Evolutionary conservation across 2,888 invertebrate species (phyloP).

Genomic region (Morpho deidamia): DNA sequence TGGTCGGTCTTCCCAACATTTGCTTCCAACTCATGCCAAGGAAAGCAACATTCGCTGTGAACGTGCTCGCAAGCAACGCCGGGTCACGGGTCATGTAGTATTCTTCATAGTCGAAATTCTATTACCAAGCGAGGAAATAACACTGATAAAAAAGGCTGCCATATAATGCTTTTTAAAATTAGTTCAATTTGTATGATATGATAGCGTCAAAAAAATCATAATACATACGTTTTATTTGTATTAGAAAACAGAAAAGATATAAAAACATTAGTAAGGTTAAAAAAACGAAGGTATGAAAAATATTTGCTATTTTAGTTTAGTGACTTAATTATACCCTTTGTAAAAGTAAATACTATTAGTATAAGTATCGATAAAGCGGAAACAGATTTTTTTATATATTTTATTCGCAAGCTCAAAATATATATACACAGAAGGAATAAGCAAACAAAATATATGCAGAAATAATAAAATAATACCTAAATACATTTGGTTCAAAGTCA

Average conservation of each 20-base stretch:
- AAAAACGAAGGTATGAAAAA: no score
- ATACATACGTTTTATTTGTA: no score
- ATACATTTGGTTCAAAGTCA: slow-evolving; percentile 92
- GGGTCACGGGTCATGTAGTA: slow-evolving; percentile 98
- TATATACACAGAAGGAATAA: slow-evolving; percentile 2
- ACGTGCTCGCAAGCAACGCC: slow-evolving; percentile 95
- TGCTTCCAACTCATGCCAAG: slow-evolving; percentile 98
- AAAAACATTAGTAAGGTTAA: no score
- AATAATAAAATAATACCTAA: slow-evolving; percentile 82
- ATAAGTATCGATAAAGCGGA: no score
- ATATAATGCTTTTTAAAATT: not conserved
- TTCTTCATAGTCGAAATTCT: slow-evolving; percentile 94
- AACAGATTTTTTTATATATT: no score
- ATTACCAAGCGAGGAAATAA: slow-evolving; percentile 56
- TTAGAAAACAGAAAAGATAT: no score
- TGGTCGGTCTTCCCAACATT: slow-evolving; percentile 97
- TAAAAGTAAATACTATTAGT: no score
- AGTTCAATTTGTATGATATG: not conserved
- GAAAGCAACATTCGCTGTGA: slow-evolving; percentile 95
- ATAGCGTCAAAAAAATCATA: not conserved
- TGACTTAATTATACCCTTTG: no score
- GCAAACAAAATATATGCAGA: slow-evolving; percentile 10
- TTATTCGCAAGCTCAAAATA: not conserved
- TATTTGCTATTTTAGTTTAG: no score
- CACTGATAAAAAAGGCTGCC: not conserved